phyloP scores from a whole-genome alignment of 2,888 invertebrate genomes.

The Drosophila subsilvestris region DNA sequence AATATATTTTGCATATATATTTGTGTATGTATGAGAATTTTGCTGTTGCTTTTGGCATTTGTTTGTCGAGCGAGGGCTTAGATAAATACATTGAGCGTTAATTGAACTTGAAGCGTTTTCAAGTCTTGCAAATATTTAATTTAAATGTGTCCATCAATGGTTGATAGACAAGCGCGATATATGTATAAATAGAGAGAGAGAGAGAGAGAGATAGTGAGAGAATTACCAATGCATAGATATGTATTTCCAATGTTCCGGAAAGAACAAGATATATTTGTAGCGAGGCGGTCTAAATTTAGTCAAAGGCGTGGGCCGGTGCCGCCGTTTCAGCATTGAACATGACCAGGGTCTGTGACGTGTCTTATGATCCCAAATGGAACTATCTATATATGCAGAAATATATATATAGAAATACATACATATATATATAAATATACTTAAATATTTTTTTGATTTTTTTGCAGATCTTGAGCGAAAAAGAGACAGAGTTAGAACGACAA shows the following conservation, averaged over 20 bases:
- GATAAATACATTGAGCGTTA: not conserved
- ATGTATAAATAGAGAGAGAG: not conserved
- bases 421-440: constrained; percentile 4
- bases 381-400: constrained; percentile 33
- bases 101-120: constrained; percentile 12
- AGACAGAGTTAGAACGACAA: constrained; percentile 43
- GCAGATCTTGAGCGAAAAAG: constrained; percentile 41
- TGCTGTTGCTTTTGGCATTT: constrained; percentile 4
- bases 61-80: constrained; percentile 6
- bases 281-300: constrained; percentile 68
- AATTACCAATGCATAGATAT: constrained; percentile 20
- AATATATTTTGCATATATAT: constrained; percentile 5
- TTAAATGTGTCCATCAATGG: constrained; percentile 43
- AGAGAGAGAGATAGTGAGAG: constrained; percentile 13
- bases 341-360: constrained; percentile 73
- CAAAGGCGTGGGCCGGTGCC: constrained; percentile 64
- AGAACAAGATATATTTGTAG: constrained; percentile 36
- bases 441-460: constrained; percentile 11
- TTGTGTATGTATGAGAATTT: constrained; percentile 6
- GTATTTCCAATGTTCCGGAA: constrained; percentile 53
- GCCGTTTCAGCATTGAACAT: constrained; percentile 65
- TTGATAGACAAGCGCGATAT: not conserved
- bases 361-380: constrained; percentile 49
- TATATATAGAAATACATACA: constrained; percentile 23
- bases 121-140: constrained; percentile 50